Base-by-base conservation (phyloP, 2,888 invertebrate genomes). In the Glaucopsyche alexis region DNA sequence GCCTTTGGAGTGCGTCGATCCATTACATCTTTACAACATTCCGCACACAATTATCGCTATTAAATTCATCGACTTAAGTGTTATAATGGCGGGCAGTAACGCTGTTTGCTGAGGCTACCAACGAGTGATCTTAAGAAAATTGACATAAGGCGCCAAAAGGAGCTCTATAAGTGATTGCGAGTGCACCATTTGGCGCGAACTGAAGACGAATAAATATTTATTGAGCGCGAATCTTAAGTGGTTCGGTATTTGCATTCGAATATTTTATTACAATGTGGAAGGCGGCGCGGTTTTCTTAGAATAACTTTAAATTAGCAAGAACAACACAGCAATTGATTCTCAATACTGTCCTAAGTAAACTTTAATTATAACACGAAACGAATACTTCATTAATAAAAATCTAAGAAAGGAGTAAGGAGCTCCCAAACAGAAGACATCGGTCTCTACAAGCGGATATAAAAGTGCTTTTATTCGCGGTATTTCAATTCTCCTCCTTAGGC, bases 81-180 rank as follows among this genome's bases (percentile, higher is more conserved):
- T 79, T 75, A 81, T 75, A 82, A 81, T 80, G 76, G 80, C 75
- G 52, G 71, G 72, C 70, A 67, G 29, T 45, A 65, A 52, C 40
- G 66, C 77, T 82, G 82, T 85, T 84, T 81, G 82, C 83, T 82
- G 82, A 83, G 79, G 82, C 82, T 83, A 79, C 79, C 82, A 83
- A 83, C 84, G 84, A 82, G 82, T 85, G 85, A 87, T 89, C 85
- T 87, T 82, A 86, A 85, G 85, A 85, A 87, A 89, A 90, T 90
- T 81, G 87, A 87, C 88, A 88, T 87, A 89, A 83, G 86, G 87
- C 89, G 87, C 89, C 90, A 85, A 85, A 86, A 85, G 84, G 82
- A 84, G 80, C 82, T 80, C 80, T 82, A 77, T 29, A 29, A 29
- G 29, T 83, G 85, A 87, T 85, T 83, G 83, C 81, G 81, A 86